Percentiles rank a stretch among this genome's conserved stretches.
phyloP scores from a whole-genome alignment of 2,113 vertebrate genomes.

The Ardeotis arabs region DNA sequence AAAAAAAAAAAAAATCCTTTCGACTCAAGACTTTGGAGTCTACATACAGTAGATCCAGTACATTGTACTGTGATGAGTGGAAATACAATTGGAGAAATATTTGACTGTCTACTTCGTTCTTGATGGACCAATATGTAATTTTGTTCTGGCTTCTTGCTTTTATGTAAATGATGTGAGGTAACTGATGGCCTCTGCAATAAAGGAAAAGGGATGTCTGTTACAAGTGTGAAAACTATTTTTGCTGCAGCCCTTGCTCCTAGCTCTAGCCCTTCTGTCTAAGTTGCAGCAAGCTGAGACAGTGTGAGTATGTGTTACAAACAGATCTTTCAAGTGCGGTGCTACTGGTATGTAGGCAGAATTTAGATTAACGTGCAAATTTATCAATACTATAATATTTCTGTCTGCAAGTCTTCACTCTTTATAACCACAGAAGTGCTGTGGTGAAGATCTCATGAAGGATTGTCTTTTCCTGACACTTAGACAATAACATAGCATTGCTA shows the following conservation, averaged over 20 bases:
- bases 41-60: background rate
- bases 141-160: background rate
- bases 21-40: background rate
- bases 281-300: background rate
- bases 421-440: background rate
- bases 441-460: background rate
- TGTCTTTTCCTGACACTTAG: background rate
- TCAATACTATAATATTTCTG: background rate
- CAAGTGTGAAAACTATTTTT: background rate
- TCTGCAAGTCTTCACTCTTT: background rate
- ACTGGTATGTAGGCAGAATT: background rate
- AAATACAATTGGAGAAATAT: background rate
- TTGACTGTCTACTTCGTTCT: background rate
- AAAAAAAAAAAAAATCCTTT: background rate
- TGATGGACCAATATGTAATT: background rate
- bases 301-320: background rate
- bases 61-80: background rate
- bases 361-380: background rate
- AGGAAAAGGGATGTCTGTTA: accelerated
- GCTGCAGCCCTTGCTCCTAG: background rate
- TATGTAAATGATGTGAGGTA: background rate
- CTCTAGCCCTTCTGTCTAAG: background rate
- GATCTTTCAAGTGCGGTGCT: background rate
- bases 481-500: background rate
- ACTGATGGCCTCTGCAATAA: background rate